Percentiles rank a stretch among this genome's conserved stretches.
These are phyloP conservation scores for Carassius carassius DNA, from an alignment of 2,113 vertebrate species.

Conservation along the genomic window DNA sequence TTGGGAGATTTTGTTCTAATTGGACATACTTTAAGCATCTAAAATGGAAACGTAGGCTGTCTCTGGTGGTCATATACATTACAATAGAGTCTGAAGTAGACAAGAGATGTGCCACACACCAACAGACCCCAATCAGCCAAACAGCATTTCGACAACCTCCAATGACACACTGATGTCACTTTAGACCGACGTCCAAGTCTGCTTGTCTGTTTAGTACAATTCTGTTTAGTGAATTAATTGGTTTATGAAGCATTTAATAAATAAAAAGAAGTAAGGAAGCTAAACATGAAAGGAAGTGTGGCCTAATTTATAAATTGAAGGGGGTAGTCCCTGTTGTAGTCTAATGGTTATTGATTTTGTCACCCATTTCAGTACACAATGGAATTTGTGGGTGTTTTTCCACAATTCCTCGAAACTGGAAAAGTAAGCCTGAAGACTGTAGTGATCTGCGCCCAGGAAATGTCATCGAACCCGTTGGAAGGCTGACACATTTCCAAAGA, in stretches of 20 bases:
- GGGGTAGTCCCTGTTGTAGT: not conserved
- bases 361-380: no score
- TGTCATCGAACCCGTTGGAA: not conserved
- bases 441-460: not conserved
- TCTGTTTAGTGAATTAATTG: not conserved
- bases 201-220: not conserved
- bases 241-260: not conserved
- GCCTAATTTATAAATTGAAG: not conserved
- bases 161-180: slow-evolving; percentile 10
- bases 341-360: not conserved
- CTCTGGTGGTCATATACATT: not conserved
- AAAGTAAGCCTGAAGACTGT: not conserved
- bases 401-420: not conserved
- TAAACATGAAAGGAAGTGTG: not conserved
- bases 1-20: not conserved
- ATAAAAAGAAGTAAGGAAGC: not conserved
- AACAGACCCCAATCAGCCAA: slow-evolving; percentile 14
- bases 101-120: not conserved
- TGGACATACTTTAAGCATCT: not conserved
- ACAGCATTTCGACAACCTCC: not conserved
- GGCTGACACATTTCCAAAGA: slow-evolving; percentile 4
- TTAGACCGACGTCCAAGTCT: not conserved
- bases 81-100: not conserved
- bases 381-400: not conserved
- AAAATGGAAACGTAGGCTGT: not conserved